Evolutionary conservation across 2,888 invertebrate species (phyloP).

Genomic region (Lithophane socia): DNA sequence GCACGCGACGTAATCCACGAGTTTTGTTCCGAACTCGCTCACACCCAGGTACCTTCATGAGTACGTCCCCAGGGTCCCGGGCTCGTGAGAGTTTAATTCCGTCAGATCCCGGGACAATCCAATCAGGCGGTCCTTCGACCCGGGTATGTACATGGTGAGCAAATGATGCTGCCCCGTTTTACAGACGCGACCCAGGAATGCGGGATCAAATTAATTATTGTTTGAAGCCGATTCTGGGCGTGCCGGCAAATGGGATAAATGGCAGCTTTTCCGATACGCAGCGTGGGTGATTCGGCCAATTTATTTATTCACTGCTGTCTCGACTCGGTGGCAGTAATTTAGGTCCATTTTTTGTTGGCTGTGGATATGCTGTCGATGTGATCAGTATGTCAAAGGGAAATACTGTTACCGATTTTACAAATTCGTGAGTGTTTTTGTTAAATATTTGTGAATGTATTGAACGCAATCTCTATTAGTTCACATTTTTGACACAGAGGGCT

Average conservation of each 20-base stretch:
- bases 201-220: conserved; percentile 80
- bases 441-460: too few species aligned
- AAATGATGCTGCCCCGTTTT: conserved; percentile 64
- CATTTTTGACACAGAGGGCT: too few species aligned
- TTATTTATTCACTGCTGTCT: conserved; percentile 63
- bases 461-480: too few species aligned
- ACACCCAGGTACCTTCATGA: not conserved
- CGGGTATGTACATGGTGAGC: conserved; percentile 52
- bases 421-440: conserved; percentile 13
- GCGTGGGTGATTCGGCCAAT: conserved; percentile 67
- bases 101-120: conserved; percentile 62
- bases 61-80: conserved; percentile 11
- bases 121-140: conserved; percentile 62
- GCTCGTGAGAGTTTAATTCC: conserved; percentile 64
- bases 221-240: conserved; percentile 67
- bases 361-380: conserved; percentile 4
- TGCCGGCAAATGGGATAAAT: conserved; percentile 69
- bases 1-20: conserved; percentile 56
- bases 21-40: conserved; percentile 22
- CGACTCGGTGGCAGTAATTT: conserved; percentile 41
- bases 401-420: conserved; percentile 12
- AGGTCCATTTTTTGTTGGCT: conserved; percentile 28
- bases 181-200: conserved; percentile 54
- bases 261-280: conserved; percentile 66
- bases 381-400: conserved; percentile 36